A percentile compares a stretch with the other conserved stretches of the same genome.
Conservation (phyloP, 2,113 vertebrate genomes). For the Sturnus vulgaris region DNA sequence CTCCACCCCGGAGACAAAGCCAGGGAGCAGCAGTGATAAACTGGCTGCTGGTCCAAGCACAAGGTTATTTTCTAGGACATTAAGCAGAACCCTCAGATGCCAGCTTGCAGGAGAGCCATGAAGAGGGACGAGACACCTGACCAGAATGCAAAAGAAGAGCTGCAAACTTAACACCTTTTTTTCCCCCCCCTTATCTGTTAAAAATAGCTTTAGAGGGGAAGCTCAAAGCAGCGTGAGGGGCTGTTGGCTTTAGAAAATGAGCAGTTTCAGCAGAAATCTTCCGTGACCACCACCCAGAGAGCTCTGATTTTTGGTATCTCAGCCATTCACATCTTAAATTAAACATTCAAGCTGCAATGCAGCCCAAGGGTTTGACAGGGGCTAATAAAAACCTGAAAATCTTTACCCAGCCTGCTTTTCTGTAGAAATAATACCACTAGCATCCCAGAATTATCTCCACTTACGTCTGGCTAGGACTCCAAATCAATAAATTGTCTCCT, state of each 20-base stretch:
- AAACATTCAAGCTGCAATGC: neutral
- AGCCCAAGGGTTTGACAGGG: neutral
- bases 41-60: neutral
- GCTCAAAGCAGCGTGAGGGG: neutral
- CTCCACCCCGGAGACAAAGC: neutral
- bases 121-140: neutral
- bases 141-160: neutral
- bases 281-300: neutral
- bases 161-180: neutral
- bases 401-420: neutral
- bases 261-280: neutral
- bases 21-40: neutral
- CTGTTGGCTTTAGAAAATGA: neutral
- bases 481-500: conserved; percentile 6
- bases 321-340: neutral
- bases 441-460: neutral
- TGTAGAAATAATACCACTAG: neutral
- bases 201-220: neutral
- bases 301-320: neutral
- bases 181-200: neutral
- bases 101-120: neutral
- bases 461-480: neutral
- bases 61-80: conserved; percentile 45
- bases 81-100: neutral
- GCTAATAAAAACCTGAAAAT: neutral